Evolutionary conservation across 2,797 vertebrate genomes (phyloP), one percentile per base, ranked within the genome.

Genomic region (Selene dorsalis): DNA sequence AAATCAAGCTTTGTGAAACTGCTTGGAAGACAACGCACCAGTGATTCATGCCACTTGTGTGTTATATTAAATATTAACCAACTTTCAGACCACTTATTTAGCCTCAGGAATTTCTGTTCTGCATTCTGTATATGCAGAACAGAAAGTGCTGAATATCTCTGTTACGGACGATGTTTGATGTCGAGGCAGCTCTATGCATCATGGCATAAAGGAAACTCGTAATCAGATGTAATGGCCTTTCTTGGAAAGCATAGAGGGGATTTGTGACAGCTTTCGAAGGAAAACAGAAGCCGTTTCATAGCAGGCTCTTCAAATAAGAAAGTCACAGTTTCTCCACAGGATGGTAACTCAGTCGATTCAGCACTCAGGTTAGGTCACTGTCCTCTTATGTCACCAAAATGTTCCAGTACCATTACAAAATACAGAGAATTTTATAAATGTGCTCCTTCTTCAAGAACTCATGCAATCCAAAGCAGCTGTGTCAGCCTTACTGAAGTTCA

Each of bases 11-110:
- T 18, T 45, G 16, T 48, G 9, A 0, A 30, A 41, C 14, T 28
- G 67, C 60, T 74, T 64, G 61, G 35, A 47, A 69, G 53, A 43
- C 14, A 69, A 35, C 9, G 32, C 60, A 64, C 60, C 61, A 61
- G 62, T 50, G 22, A 20, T 24, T 47, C 58, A 52, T n/a, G 45
- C 73, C 7, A 30, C 30, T 20, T 6, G 22, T 45, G 56, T 20
- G 13, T n/a, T 14, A 11, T 28, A 55, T 87, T 69, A 82, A 79
- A 75, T 59, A 87, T 76, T 26, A 73, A 84, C 55, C 24, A 18
- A 32, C 6, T 9, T 18, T 39, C 20, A 52, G 28, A 57, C 18
- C 24, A 65, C 18, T 38, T 18, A 72, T 39, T 55, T 18, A 8
- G 20, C 55, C 5, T 47, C 26, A 14, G 4, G 18, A 16, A 4